These are phyloP conservation scores for Harmothoe impar DNA, from an alignment of 2,888 invertebrate genomes.

Conservation along the genomic window DNA sequence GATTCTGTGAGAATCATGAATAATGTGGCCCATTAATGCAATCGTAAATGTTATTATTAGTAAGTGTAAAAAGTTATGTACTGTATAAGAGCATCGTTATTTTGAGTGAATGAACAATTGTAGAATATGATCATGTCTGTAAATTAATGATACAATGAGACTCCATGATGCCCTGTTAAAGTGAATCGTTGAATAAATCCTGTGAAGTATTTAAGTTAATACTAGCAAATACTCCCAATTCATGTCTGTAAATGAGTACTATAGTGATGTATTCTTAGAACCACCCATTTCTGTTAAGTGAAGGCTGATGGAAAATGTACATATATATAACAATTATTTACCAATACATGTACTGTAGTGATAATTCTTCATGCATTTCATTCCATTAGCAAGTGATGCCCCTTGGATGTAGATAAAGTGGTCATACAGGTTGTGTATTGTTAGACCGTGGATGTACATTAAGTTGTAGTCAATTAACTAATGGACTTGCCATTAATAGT, in stretches of 20 bases:
- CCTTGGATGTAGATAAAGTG: neutral
- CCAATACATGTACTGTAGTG: neutral
- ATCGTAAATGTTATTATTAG: too few species aligned
- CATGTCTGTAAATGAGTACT: neutral
- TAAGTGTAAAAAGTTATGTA: too few species aligned
- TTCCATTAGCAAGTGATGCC: conserved; percentile 10
- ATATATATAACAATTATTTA: neutral
- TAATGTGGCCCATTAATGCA: too few species aligned
- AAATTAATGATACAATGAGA: conserved; percentile 10
- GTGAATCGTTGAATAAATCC: neutral
- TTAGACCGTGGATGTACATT: too few species aligned
- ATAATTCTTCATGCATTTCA: neutral
- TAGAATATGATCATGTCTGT: neutral
- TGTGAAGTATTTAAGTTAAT: too few species aligned
- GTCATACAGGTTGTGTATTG: neutral
- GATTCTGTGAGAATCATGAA: too few species aligned
- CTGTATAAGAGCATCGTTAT: too few species aligned
- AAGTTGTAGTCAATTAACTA: too few species aligned
- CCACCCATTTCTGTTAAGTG: neutral
- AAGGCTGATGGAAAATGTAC: neutral
- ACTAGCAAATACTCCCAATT: neutral
- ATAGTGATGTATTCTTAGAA: neutral
- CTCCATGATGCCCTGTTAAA: neutral
- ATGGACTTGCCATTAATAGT: too few species aligned
- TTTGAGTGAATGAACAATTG: neutral